phyloP scores from a whole-genome alignment of 1,140 invertebrate genomes.

The Cotesia glomerata region DNA sequence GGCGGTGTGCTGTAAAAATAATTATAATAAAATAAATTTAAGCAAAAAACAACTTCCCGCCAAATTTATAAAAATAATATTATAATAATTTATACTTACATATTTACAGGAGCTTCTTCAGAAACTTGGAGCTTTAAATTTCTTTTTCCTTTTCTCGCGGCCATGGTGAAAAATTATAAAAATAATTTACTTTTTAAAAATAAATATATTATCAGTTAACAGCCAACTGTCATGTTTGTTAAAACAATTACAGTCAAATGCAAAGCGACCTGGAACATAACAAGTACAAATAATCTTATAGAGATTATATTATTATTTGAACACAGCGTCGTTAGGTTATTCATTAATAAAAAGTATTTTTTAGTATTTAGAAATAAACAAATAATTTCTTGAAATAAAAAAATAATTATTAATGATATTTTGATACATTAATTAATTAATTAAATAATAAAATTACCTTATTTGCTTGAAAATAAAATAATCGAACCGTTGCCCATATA shows the following conservation, averaged over 20 bases:
- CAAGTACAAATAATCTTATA: constrained; percentile 5
- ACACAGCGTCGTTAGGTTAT: constrained; percentile 15
- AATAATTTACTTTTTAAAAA: not conserved
- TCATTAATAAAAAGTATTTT: not conserved
- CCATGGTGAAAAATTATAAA: constrained; percentile 39
- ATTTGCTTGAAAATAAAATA: constrained; percentile 35
- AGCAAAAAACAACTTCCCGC: not conserved
- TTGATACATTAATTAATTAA: constrained; percentile 22
- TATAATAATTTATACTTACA: constrained; percentile 51
- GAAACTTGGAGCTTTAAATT: constrained; percentile 62
- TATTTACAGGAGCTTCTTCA: constrained; percentile 54
- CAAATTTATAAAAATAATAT: no score
- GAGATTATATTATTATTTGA: not conserved
- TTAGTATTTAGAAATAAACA: constrained; percentile 21
- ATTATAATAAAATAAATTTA: constrained; percentile 7
- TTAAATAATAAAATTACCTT: constrained; percentile 36
- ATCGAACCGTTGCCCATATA: constrained; percentile 54
- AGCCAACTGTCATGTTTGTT: constrained; percentile 17
- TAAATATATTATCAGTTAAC: constrained; percentile 22
- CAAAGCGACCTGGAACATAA: not conserved
- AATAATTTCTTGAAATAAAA: not conserved
- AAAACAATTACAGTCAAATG: not conserved
- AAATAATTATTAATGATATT: not conserved
- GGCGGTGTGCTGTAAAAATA: constrained; percentile 70
- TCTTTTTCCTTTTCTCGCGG: constrained; percentile 45